Base-by-base conservation (phyloP, 2,797 vertebrate genomes). In the Amniataba percoides region DNA sequence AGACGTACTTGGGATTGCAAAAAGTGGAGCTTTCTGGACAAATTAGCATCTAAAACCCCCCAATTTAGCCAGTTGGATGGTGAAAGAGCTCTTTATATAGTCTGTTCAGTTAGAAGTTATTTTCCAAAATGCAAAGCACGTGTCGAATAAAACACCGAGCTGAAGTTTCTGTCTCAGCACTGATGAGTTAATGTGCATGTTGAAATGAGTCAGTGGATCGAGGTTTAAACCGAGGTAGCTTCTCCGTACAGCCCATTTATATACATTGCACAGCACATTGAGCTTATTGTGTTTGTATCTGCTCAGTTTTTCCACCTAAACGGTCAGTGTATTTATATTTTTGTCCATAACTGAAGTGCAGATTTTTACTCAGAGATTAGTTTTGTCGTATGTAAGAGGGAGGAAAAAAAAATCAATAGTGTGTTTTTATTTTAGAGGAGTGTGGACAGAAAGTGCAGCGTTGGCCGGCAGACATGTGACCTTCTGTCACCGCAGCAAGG, bases 401-500 rank as follows among this genome's bases (percentile, higher is more conserved):
- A 16, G 34, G 5, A 0, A n/a, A 45, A 57, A 60, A 23, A 51
- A 45, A 40, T 39, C 39, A 34, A 67, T 42, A 16, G 64, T 3
- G 56, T 45, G 16, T 51, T 77, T 40, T 60, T 12, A 63, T 58
- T 59, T 67, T 42, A 2, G 71, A 21, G 13, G 13, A 21, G 39
- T 19, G 64, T 55, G 7, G 2, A 61, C 58, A 49, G 25, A 60
- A 71, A 76, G 77, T 59, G 76, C 80, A 77, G 70, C 1, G 21
- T 9, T 42, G 71, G 75, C 74, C 64, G 27, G 63, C 49, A 71
- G 68, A 73, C 67, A 42, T 13, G 16, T 31, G 71, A 85, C 74
- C 74, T 87, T 83, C 68, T 76, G 74, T 73, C 69, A 46, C 48
- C 59, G 40, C 51, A 63, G 55, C 80, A 63, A 82, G 80, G 71